These are phyloP conservation scores for Gymnothorax javanicus DNA, from an alignment of 2,797 vertebrate genomes.

Conservation along the genomic window DNA sequence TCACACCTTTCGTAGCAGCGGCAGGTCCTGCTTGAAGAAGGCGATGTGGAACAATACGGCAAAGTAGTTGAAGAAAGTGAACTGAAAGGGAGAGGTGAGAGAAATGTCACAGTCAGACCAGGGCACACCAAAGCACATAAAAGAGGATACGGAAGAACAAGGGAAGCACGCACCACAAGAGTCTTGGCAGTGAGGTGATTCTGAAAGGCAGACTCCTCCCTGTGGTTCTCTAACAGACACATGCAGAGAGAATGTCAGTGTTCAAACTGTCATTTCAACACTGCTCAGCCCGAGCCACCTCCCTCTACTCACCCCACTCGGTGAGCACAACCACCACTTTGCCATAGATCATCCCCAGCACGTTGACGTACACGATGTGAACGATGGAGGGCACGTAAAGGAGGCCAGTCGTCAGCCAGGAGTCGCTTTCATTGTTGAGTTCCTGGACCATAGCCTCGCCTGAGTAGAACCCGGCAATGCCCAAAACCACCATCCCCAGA, in stretches of 20 bases:
- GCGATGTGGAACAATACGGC: slow-evolving; percentile 82
- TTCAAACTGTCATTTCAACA: neutral
- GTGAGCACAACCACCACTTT: slow-evolving; percentile 67
- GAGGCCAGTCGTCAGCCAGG: slow-evolving; percentile 57
- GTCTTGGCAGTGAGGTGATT: slow-evolving; percentile 79
- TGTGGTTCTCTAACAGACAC: slow-evolving; percentile 74
- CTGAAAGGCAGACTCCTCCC: slow-evolving; percentile 75
- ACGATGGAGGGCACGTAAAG: slow-evolving; percentile 72
- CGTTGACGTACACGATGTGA: slow-evolving; percentile 76
- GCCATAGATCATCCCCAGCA: slow-evolving; percentile 69
- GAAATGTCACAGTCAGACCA: neutral
- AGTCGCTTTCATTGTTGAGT: slow-evolving; percentile 63
- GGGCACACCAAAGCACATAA: neutral
- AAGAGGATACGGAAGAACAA: neutral
- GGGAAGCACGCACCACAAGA: slow-evolving; percentile 71
- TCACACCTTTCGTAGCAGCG: slow-evolving; percentile 76
- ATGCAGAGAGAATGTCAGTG: slow-evolving; percentile 3
- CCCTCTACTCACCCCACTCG: slow-evolving; percentile 70
- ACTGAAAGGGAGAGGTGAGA: slow-evolving; percentile 58
- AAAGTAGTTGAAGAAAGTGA: slow-evolving; percentile 83
- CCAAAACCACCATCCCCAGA: slow-evolving; percentile 70
- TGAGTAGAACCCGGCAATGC: slow-evolving; percentile 77
- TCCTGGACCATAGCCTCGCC: slow-evolving; percentile 62
- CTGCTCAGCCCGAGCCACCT: neutral
- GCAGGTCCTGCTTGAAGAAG: slow-evolving; percentile 77